Base-by-base conservation (phyloP, 2,888 invertebrate species). In the Ceraclea dissimilis region DNA sequence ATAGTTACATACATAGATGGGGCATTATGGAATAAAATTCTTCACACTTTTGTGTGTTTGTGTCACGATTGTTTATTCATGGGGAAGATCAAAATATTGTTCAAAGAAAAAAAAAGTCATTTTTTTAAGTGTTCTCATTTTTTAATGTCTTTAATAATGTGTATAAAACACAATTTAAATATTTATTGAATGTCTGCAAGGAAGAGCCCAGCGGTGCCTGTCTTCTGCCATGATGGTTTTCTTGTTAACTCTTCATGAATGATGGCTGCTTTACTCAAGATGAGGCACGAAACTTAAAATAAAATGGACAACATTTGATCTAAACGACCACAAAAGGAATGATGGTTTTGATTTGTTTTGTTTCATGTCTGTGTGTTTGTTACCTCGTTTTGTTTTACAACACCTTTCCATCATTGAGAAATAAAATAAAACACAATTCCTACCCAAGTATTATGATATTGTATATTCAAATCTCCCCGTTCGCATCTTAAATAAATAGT, bases 241-340 rank as follows among this genome's bases (percentile, higher is more conserved):
- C 49, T 49, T 49, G 49, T 49, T 26, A 49, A 19, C 49, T 49
- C 49, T 39, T 39, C 13, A 16, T 4, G 39, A 39, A 16, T 39
- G 39, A 39, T 39, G 16, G 39, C 39, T 39, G 26, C 10, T 26
- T 26, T 26, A 26, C 26, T 13, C 39, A 39, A 39, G 39, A n/a
- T 16, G n/a, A 39, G n/a, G 16, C n/a, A 39, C 16, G 39, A 39
- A 39, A 39, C 13, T 39, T 39, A 39, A 39, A 39, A 39, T 39
- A 39, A 39, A 39, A 39, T 16, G 16, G 39, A 39, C 39, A 39
- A 13, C 39, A 39, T 39, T 39, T 39, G 39, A 39, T 39, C 13
- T 16, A 39, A 39, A 39, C 39, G 39, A 16, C 26, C 10, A 26
- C 26, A 26, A 26, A 26, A 26, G 26, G 26, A 26, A 26, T 26